Evolutionary conservation across 1,140 invertebrate genomes (phyloP), one percentile per base, ranked within the genome.

Genomic region (Drosophila ficusphila): DNA sequence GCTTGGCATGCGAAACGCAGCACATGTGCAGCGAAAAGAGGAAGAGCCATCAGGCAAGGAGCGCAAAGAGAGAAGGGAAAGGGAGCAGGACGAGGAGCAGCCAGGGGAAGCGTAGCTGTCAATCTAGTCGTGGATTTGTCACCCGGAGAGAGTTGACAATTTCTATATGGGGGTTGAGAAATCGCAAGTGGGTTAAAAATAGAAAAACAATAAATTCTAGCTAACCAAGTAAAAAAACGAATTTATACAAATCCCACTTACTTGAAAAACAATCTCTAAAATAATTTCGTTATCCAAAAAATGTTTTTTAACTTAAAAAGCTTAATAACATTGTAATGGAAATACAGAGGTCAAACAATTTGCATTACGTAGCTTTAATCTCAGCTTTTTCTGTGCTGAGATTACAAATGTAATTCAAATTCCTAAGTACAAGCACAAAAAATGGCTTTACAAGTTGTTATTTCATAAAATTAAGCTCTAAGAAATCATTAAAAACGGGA

Each of bases 1-100:
- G 44, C 21, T 58, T 39, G 58, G 73, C 56, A 76, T 86, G 79
- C 81, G 76, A 85, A 85, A 81, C 73, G 73, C 68, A 73, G 62
- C 81, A 85, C 79, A 81, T 86, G 81, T 79, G 81, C 52, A 64
- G 11, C 29, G 23, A 8, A 31, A 34, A 21, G 56, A 38, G 60
- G 38, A 44, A 61, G 54, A 61, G 29, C 41, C 44, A 19, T 27
- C 27, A 44, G 54, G 25, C 33, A 42, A 38, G 16, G 27, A 27
- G 12, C 8, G 23, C n/a, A 3, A 23, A 38, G 36, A 16, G 14
- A 38, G 14, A 39, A 11, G 18, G 12, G 7, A 8, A 21, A 12
- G n/a, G 12, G 12, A 16, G 16, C 11, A 46, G 38, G 11, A 25
- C 34, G 5, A 11, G 14, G 14, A 18, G 18, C 14, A 33, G 29